Percentiles rank a stretch among this genome's conserved stretches.
These are phyloP conservation scores for Tetrax tetrax DNA, from an alignment of 2,113 vertebrate species.

Conservation along the genomic window DNA sequence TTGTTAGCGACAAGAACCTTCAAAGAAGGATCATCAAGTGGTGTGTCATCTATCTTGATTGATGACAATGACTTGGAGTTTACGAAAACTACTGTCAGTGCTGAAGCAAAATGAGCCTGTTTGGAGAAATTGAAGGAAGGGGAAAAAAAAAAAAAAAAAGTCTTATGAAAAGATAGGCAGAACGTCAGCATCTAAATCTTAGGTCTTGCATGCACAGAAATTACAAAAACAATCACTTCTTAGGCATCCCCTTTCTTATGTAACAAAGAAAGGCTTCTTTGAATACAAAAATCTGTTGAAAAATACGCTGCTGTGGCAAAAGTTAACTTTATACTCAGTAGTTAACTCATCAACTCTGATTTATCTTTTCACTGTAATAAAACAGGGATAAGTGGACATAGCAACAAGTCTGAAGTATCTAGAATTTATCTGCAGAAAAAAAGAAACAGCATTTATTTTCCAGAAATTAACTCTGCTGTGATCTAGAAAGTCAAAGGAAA, in stretches of 20 bases:
- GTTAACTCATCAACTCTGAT: not conserved
- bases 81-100: conserved; percentile 84
- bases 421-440: not conserved
- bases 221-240: not conserved
- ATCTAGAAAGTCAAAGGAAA: not conserved
- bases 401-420: not conserved
- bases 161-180: not conserved
- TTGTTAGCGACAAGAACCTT: conserved; percentile 87
- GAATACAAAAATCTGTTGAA: not conserved
- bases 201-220: not conserved
- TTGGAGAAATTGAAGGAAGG: not conserved
- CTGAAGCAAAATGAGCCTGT: conserved; percentile 84
- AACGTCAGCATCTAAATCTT: not conserved
- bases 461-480: not conserved
- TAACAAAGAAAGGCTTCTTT: not conserved
- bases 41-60: conserved; percentile 84
- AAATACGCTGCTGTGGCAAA: not conserved
- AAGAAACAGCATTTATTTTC: not conserved
- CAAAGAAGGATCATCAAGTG: conserved; percentile 84
- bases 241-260: not conserved
- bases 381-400: not conserved
- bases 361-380: not conserved
- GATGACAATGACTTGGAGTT: conserved; percentile 86
- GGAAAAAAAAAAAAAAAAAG: not conserved
- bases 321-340: not conserved